A percentile compares a stretch with the other conserved stretches of the same genome.
These are phyloP conservation scores for Ophion ellenae DNA, from an alignment of 2,888 invertebrate genomes.

Conservation along the genomic window DNA sequence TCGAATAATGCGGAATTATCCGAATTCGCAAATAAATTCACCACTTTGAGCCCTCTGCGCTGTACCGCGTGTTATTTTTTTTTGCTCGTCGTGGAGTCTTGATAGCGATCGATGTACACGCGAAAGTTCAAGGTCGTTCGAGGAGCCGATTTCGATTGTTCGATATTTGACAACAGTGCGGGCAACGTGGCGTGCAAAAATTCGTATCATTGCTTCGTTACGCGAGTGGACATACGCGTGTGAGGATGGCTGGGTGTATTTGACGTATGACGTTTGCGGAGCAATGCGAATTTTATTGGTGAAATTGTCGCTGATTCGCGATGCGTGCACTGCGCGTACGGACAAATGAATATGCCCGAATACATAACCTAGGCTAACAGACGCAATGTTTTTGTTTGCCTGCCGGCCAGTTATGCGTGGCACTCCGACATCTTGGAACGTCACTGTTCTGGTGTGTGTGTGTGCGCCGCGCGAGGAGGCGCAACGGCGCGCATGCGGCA, in stretches of 20 bases:
- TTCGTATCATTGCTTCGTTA: not conserved
- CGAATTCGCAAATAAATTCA: too few relatives aligned
- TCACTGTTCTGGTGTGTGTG: constrained; percentile 20
- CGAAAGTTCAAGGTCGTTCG: not conserved
- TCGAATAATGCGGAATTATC: too few relatives aligned
- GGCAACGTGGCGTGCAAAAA: not conserved
- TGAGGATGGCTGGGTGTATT: not conserved
- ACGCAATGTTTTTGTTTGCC: constrained; percentile 14
- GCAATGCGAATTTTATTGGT: constrained; percentile 31
- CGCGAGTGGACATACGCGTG: not conserved
- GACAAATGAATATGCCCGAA: constrained; percentile 1
- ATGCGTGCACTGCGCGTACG: constrained; percentile 8
- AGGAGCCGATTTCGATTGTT: not conserved
- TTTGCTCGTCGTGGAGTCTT: not conserved
- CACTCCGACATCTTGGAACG: constrained; percentile 53
- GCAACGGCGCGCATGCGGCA: constrained; percentile 35
- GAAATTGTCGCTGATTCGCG: constrained; percentile 4
- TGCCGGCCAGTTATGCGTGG: constrained; percentile 2
- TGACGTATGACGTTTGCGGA: not conserved
- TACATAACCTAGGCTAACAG: constrained; percentile 27
- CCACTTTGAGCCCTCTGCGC: too few relatives aligned
- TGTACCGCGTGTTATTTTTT: not conserved
- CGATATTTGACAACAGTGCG: not conserved
- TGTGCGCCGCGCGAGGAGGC: not conserved
- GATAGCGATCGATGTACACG: not conserved